Percentiles rank a stretch among this genome's conserved stretches.
These are phyloP conservation scores for Cottoperca gobio DNA, from an alignment of 2,797 vertebrate species.

Conservation along the genomic window DNA sequence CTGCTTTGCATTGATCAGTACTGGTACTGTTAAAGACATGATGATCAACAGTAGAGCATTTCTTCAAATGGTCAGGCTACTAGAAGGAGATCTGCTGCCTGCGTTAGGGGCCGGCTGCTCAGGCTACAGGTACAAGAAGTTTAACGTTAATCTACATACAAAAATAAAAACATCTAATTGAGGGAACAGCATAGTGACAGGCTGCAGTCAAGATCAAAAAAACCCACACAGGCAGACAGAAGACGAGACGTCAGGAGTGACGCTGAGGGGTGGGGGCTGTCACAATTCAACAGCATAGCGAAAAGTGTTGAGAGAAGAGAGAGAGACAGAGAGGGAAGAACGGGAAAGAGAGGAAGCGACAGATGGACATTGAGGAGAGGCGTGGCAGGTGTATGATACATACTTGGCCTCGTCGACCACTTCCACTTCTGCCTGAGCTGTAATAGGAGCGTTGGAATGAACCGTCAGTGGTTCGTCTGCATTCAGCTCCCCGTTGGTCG, in stretches of 20 bases:
- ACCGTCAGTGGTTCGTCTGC: conserved; percentile 92
- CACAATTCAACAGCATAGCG: conserved; percentile 46
- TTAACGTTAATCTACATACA: neutral
- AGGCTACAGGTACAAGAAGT: neutral
- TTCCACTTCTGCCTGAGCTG: conserved; percentile 96
- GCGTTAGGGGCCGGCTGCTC: neutral
- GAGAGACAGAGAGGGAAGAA: conserved; percentile 24
- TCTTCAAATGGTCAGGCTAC: neutral
- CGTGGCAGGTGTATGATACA: conserved; percentile 75
- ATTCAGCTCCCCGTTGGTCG: conserved; percentile 98
- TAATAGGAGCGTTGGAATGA: conserved; percentile 94
- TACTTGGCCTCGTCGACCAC: conserved; percentile 99
- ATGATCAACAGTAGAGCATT: neutral
- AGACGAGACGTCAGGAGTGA: conserved; percentile 33
- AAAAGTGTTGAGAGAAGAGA: conserved; percentile 18
- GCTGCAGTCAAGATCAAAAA: conserved; percentile 43
- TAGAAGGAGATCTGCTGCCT: neutral
- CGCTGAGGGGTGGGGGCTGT: conserved; percentile 44
- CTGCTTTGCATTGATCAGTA: neutral
- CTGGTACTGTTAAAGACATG: neutral
- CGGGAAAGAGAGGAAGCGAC: conserved; percentile 47
- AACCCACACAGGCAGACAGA: conserved; percentile 45
- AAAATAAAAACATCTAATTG: too few relatives aligned
- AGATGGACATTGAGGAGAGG: conserved; percentile 61
- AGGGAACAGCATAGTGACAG: conserved; percentile 33